These are phyloP conservation scores for Aplochiton taeniatus DNA, from an alignment of 2,797 vertebrate genomes.

Conservation along the genomic window DNA sequence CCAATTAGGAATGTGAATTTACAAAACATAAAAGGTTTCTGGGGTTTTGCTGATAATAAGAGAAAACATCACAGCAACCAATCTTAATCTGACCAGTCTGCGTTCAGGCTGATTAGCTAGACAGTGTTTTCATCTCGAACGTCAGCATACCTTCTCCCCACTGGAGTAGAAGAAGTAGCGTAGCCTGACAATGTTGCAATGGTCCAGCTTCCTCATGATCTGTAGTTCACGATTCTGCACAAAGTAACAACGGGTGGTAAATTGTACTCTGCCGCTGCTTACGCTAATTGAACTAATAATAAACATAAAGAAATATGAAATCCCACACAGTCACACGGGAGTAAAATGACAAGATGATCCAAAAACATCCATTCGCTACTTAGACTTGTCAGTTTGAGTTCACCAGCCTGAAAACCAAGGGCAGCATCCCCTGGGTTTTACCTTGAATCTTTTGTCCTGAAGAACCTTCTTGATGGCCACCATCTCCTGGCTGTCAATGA, in stretches of 20 bases:
- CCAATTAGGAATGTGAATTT: too few species aligned
- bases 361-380: too few species aligned
- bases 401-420: too few species aligned
- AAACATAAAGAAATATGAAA: neutral
- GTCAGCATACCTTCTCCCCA: constrained; percentile 74
- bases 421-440: too few species aligned
- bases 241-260: neutral
- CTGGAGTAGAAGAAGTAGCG: constrained; percentile 83
- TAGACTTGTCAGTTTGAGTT: too few species aligned
- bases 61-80: too few species aligned
- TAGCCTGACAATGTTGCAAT: constrained; percentile 80
- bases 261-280: too few species aligned
- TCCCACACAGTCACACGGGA: neutral
- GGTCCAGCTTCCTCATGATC: constrained; percentile 82
- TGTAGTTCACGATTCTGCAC: constrained; percentile 80
- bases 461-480: constrained; percentile 83
- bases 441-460: constrained; percentile 84
- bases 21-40: too few species aligned
- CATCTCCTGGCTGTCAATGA: constrained; percentile 78
- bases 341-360: neutral
- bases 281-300: neutral
- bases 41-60: too few species aligned
- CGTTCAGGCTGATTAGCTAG: too few species aligned
- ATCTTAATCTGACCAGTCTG: too few species aligned
- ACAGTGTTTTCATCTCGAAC: neutral